A percentile compares a stretch with the other conserved stretches of the same genome.
phyloP scores from a whole-genome alignment of 2,888 invertebrate genomes.

The Pollenia labialis region DNA sequence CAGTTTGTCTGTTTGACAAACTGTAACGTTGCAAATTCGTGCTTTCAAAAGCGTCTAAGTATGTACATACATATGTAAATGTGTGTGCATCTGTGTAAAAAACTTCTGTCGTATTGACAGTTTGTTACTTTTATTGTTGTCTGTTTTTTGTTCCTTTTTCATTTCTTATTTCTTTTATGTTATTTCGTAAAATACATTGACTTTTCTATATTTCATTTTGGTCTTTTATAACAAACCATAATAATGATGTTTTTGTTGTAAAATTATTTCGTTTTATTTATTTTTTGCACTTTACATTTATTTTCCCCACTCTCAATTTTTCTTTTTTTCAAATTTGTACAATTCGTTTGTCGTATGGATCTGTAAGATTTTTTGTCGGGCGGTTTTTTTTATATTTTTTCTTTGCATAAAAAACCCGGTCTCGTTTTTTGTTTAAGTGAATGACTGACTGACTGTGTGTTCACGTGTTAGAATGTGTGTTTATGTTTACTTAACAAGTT shows the following conservation, averaged over 20 bases:
- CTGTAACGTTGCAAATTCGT: constrained; percentile 30
- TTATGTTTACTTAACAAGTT: constrained; percentile 46
- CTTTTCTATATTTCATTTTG: constrained; percentile 81
- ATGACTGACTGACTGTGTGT: constrained; percentile 25
- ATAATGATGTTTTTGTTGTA: constrained; percentile 58
- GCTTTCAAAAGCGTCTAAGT: background rate
- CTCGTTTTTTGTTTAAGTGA: constrained; percentile 33
- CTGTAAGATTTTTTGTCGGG: constrained; percentile 15
- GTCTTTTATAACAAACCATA: constrained; percentile 61
- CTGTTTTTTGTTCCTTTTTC: constrained; percentile 21
- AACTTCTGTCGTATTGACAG: constrained; percentile 32
- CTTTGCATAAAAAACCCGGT: constrained; percentile 64
- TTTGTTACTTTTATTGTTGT: constrained; percentile 54
- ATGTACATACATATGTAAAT: background rate
- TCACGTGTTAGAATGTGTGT: constrained; percentile 24
- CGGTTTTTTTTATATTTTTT: too few species aligned
- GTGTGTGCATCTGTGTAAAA: background rate
- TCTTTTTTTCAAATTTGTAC: constrained; percentile 12
- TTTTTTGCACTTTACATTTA: constrained; percentile 44
- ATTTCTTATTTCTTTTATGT: background rate
- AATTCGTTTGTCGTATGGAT: background rate
- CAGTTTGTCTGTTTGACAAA: constrained; percentile 46
- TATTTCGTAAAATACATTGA: constrained; percentile 79
- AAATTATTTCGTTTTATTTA: constrained; percentile 56
- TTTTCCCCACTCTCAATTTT: constrained; percentile 56